Conservation (phyloP, 2,113 vertebrate species). For the Otus sunia region DNA sequence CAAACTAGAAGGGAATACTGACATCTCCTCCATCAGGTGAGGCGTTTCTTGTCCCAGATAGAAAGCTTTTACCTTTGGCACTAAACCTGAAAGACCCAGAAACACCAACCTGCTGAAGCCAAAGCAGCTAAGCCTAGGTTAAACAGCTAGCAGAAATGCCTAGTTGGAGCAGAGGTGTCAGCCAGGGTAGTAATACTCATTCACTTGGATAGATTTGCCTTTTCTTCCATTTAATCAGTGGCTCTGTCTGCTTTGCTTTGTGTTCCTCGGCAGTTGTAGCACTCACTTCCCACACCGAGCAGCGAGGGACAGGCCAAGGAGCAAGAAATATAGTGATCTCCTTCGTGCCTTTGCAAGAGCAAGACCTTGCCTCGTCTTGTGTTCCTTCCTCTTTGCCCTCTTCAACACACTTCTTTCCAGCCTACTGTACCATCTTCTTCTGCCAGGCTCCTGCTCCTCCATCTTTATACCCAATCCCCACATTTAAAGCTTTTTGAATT, state of each 20-base stretch:
- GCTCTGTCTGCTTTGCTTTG: not conserved
- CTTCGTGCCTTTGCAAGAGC: not conserved
- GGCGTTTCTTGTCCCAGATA: not conserved
- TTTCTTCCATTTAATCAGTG: slow-evolving; percentile 48
- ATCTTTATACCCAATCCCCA: not conserved
- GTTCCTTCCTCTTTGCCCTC: not conserved
- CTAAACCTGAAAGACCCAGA: not conserved
- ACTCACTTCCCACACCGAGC: not conserved
- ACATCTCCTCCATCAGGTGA: not conserved
- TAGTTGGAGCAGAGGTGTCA: not conserved
- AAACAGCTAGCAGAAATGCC: not conserved
- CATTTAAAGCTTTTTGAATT: not conserved
- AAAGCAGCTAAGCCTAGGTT: not conserved
- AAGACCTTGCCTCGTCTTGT: not conserved
- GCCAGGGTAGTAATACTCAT: slow-evolving; percentile 34
- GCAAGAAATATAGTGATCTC: not conserved
- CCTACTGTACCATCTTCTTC: not conserved
- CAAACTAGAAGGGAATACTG: not conserved
- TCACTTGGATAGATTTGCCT: not conserved
- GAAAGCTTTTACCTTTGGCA: not conserved
- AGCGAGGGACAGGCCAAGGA: not conserved
- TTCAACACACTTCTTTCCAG: not conserved
- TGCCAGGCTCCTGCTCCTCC: not conserved
- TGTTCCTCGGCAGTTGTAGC: not conserved
- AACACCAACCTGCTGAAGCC: not conserved